These are phyloP conservation scores for Scomber scombrus DNA, from an alignment of 2,113 vertebrate species.

Conservation along the genomic window DNA sequence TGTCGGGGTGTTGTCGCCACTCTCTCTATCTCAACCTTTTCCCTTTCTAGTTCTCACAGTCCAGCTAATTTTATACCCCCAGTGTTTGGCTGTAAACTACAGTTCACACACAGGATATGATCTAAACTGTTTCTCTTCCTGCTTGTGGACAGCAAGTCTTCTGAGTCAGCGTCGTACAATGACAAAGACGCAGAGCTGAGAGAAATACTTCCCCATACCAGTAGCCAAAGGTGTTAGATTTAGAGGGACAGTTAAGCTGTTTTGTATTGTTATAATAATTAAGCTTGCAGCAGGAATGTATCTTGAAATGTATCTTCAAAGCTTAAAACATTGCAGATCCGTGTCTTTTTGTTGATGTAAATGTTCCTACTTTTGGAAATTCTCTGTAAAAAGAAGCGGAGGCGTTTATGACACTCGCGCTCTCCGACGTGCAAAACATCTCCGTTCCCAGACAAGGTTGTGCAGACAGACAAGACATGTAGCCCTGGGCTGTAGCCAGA, in stretches of 20 bases:
- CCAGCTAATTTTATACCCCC: constrained; percentile 65
- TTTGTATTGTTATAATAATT: background rate
- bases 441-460: constrained; percentile 59
- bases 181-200: constrained; percentile 42
- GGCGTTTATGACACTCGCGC: constrained; percentile 31
- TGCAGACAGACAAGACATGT: constrained; percentile 65
- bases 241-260: background rate
- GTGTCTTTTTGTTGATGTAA: background rate
- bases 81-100: constrained; percentile 44
- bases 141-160: constrained; percentile 50
- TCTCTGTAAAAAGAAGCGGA: constrained; percentile 19
- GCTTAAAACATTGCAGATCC: background rate
- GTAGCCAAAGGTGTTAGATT: constrained; percentile 14
- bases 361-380: constrained; percentile 36
- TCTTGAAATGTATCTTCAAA: background rate
- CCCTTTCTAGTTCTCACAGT: constrained; percentile 61
- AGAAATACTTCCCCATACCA: constrained; percentile 9
- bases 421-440: constrained; percentile 49
- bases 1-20: background rate
- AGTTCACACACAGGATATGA: constrained; percentile 78
- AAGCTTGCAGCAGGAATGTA: background rate
- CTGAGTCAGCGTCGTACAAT: constrained; percentile 66
- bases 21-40: background rate
- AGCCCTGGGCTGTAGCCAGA: constrained; percentile 63
- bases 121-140: constrained; percentile 73